These are phyloP conservation scores for Neofelis nebulosa DNA, from an alignment of 2,113 vertebrate genomes.

Conservation along the genomic window DNA sequence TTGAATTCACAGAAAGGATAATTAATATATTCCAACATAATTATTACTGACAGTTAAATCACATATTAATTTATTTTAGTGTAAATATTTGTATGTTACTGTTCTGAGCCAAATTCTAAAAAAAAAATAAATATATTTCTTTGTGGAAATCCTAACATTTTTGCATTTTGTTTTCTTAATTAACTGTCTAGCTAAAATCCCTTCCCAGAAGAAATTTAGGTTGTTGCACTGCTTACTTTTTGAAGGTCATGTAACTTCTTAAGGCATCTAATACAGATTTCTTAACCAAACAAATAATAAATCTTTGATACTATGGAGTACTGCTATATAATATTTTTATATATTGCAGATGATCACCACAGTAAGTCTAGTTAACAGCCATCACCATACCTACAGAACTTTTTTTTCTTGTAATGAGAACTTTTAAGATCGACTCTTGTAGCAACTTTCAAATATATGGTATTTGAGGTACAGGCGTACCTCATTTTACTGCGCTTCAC, in stretches of 20 bases:
- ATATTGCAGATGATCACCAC: neutral
- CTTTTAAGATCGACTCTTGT: neutral
- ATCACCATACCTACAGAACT: neutral
- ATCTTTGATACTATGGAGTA: neutral
- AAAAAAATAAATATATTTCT: slow-evolving; percentile 68
- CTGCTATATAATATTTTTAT: neutral
- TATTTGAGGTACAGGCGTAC: neutral
- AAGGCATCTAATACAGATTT: slow-evolving; percentile 3
- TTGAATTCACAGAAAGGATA: slow-evolving; percentile 38
- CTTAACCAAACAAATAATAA: neutral
- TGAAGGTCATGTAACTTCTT: slow-evolving; percentile 37
- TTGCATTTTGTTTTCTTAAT: slow-evolving; percentile 13
- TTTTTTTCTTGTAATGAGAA: neutral
- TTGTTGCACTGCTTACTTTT: neutral
- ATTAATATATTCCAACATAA: slow-evolving; percentile 60
- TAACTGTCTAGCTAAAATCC: slow-evolving; percentile 29
- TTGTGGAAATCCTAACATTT: slow-evolving; percentile 38
- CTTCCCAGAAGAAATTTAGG: neutral
- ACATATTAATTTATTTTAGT: slow-evolving; percentile 74
- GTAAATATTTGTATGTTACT: slow-evolving; percentile 66
- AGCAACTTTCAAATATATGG: neutral
- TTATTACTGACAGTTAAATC: slow-evolving; percentile 47
- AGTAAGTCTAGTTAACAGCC: neutral
- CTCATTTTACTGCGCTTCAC: neutral
- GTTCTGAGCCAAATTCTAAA: slow-evolving; percentile 58